Conservation (phyloP, 2,888 invertebrate genomes). For the Sesia apiformis region DNA sequence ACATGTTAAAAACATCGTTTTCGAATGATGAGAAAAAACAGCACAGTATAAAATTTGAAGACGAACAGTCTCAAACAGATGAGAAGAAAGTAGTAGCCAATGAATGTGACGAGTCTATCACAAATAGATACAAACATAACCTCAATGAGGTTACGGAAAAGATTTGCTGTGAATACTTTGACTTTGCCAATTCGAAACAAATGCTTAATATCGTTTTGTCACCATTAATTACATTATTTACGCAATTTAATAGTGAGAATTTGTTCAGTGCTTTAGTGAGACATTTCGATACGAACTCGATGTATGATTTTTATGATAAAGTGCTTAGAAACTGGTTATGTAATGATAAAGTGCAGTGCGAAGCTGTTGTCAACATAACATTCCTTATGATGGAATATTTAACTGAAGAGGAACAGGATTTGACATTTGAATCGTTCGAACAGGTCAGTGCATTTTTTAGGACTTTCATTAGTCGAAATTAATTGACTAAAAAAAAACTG, state of each 20-base stretch:
- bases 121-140: background rate
- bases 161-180: background rate
- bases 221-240: no score
- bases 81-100: no score
- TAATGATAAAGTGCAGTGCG: background rate
- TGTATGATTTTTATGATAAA: background rate
- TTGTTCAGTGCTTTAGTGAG: background rate
- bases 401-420: background rate
- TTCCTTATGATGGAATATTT: background rate
- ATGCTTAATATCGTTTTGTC: no score
- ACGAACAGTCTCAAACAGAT: slow-evolving; percentile 11
- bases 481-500: no score
- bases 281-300: background rate
- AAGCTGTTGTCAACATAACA: background rate
- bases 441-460: background rate
- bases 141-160: background rate
- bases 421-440: background rate
- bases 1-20: slow-evolving; percentile 31
- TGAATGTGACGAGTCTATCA: background rate
- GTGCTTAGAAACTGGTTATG: background rate
- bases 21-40: slow-evolving; percentile 28
- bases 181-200: background rate
- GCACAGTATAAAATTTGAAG: slow-evolving; percentile 35
- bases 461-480: no score
- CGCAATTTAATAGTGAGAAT: no score